A percentile compares a stretch with the other conserved stretches of the same genome.
Evolutionary conservation across 1,140 invertebrate genomes (phyloP).

Genomic region (Babylonia areolata): DNA sequence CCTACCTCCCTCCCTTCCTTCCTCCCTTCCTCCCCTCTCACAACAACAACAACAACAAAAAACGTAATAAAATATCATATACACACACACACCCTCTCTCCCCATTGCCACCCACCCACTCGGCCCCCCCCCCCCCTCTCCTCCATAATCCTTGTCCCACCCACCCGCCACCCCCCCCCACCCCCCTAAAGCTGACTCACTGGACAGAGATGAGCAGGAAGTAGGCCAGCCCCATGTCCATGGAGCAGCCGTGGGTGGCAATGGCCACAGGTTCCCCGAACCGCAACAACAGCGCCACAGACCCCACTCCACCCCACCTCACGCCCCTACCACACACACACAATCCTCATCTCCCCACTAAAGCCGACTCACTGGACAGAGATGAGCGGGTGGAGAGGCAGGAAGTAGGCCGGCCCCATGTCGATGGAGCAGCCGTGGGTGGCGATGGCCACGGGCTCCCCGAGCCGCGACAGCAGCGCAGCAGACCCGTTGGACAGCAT

Average conservation of each 20-base stretch:
- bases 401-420: slow-evolving; percentile 70
- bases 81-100: no score
- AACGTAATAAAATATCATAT: no score
- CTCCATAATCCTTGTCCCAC: no score
- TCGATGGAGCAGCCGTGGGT: slow-evolving; percentile 67
- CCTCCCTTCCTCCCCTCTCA: no score
- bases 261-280: slow-evolving; percentile 72
- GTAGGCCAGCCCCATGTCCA: slow-evolving; percentile 70
- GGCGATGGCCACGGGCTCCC: slow-evolving; percentile 70
- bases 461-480: slow-evolving; percentile 70
- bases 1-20: no score
- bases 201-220: slow-evolving; percentile 66
- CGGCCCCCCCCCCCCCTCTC: no score
- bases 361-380: slow-evolving; percentile 59
- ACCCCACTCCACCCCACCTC: no score
- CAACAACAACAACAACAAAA: no score
- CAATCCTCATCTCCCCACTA: no score
- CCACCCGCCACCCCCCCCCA: no score
- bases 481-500: slow-evolving; percentile 70
- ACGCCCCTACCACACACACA: no score
- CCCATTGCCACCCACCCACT: no score
- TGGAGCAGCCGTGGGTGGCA: slow-evolving; percentile 63
- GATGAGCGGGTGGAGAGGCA: slow-evolving; percentile 73
- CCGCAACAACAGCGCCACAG: slow-evolving; percentile 67
- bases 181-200: slow-evolving; percentile 53